Conservation (phyloP, 2,888 invertebrate genomes). For the Cephus runcator region DNA sequence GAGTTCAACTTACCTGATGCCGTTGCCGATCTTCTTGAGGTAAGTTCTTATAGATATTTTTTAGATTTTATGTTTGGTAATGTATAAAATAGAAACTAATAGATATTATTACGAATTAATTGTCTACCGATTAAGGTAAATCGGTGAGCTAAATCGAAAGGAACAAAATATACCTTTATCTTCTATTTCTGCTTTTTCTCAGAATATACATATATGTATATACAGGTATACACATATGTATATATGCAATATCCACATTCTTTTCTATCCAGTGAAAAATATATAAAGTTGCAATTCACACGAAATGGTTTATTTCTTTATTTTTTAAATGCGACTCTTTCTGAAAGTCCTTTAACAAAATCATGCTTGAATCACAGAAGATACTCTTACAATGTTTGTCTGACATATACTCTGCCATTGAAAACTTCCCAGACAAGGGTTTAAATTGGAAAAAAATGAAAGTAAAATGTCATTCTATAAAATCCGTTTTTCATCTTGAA, state of each 20-base stretch:
- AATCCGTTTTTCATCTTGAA: too few relatives aligned
- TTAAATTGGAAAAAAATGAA: too few relatives aligned
- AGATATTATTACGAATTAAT: not conserved
- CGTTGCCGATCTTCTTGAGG: constrained; percentile 81
- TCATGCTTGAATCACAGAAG: not conserved
- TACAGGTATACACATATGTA: too few relatives aligned
- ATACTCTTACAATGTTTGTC: too few relatives aligned
- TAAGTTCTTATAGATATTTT: constrained; percentile 36
- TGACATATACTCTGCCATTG: too few relatives aligned
- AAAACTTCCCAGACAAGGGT: too few relatives aligned
- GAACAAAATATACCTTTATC: not conserved
- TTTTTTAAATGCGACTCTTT: not conserved
- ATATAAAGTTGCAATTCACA: not conserved
- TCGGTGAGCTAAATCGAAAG: not conserved
- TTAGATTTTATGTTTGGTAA: not conserved
- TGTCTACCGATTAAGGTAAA: not conserved
- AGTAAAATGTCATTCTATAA: too few relatives aligned
- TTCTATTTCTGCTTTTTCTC: not conserved
- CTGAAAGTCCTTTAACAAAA: not conserved
- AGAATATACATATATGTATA: not conserved
- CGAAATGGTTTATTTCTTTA: not conserved
- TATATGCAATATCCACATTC: not conserved
- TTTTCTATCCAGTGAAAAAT: not conserved
- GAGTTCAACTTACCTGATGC: constrained; percentile 95
- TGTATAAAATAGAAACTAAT: not conserved